Percentiles rank a stretch among this genome's conserved stretches.
phyloP scores from a whole-genome alignment of 2,113 vertebrate genomes.

The mouse (Mus musculus) region GRCm39 chr3:20248501-20249000 shows the following conservation, averaged over 20 bases:
- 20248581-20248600: too few relatives aligned
- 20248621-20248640: too few relatives aligned
- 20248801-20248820: slow-evolving; percentile 64
- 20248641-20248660: too few relatives aligned
- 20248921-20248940: slow-evolving; percentile 31
- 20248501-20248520: too few relatives aligned
- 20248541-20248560: too few relatives aligned
- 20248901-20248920: neutral
- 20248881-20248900: neutral
- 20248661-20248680: too few relatives aligned
- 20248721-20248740: too few relatives aligned
- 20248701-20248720: too few relatives aligned
- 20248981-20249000: slow-evolving; percentile 48
- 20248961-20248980: slow-evolving; percentile 4
- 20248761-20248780: slow-evolving; percentile 58
- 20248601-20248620: too few relatives aligned
- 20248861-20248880: slow-evolving; percentile 32
- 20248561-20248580: too few relatives aligned
- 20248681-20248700: too few relatives aligned
- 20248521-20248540: too few relatives aligned
- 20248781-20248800: slow-evolving; percentile 60
- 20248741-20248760: slow-evolving; percentile 50
- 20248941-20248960: slow-evolving; percentile 15
- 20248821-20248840: slow-evolving; percentile 53
- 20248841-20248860: slow-evolving; percentile 49